Base-by-base conservation (phyloP, 2,113 vertebrate species). In the Neolamprologus falcicula region DNA sequence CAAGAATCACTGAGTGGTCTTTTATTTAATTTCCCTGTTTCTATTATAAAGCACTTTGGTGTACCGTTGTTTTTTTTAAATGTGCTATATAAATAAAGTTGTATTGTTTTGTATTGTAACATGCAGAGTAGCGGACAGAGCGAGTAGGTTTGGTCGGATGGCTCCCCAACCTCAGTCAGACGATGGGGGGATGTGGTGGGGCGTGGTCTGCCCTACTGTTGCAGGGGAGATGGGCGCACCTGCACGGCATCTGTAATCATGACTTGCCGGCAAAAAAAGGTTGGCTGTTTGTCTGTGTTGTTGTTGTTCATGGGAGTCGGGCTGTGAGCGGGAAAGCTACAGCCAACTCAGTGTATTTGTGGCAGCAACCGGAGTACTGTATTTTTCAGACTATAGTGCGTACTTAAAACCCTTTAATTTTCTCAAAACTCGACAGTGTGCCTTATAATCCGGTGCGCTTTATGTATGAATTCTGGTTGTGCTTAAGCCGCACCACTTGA, bases 41-140 rank as follows among this genome's bases (percentile, higher is more conserved):
- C 8, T 52, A 19, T 52, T 9, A 0, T 52, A 52, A 52, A 19
- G 1, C 8, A 19, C 47, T 52, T 52, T 52, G 8, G 17, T 19
- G 17, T 52, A 19, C 50, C 0, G 17, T 19, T 52, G 50, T 0
- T 52, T 19, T 19, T 50, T 52, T 3, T 0, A 52, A 52, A 52
- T 52, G 17, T 19, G 3, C 17, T 52, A 9, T 52, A 52, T 19
- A 52, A 9, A 52, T 50, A 52, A 52, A 52, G 50, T 52, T 52
- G 50, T 52, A 52, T 52, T 52, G 50, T 52, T 52, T 53, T 53
- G 9, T 53, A 53, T 53, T 53, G 50, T 53, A 21, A 21, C 9
- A 53, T 53, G 9, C 52, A 53, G 52, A 53, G 52, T 53, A 53
- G 52, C 0, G 0, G 52, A 53, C n/a, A 54, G 52, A 54, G 52